Conservation (phyloP, 2,888 invertebrate species). For the Sclerodermus sp. region DNA sequence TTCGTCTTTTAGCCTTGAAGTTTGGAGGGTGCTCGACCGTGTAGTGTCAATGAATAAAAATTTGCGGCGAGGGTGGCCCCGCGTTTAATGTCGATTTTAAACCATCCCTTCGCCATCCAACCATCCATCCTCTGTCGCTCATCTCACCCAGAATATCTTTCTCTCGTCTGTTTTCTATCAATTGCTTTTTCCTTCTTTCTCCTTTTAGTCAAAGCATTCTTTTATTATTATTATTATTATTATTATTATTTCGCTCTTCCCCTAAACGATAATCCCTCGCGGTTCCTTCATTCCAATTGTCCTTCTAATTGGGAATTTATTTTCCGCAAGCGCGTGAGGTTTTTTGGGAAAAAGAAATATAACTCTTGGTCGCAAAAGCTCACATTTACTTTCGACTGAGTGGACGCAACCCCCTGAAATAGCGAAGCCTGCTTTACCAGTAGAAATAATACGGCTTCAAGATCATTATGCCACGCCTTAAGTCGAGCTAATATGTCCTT, state of each 20-base stretch:
- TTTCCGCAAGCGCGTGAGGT: too few species aligned
- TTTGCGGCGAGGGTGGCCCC: constrained; percentile 44
- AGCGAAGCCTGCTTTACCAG: constrained; percentile 6
- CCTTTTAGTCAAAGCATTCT: constrained; percentile 2
- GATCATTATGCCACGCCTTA: constrained; percentile 56
- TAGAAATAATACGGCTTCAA: constrained; percentile 43
- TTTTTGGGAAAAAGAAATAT: too few species aligned
- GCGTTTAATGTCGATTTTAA: constrained; percentile 53
- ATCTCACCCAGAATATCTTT: constrained; percentile 8
- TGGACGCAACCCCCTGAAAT: constrained; percentile 30
- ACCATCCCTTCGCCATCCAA: constrained; percentile 29
- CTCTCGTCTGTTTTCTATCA: constrained; percentile 6
- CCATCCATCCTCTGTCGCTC: not conserved
- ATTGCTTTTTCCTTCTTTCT: constrained; percentile 8
- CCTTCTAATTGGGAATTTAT: too few species aligned
- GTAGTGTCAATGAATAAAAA: constrained; percentile 56
- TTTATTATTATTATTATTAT: too few species aligned
- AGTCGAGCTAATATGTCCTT: constrained; percentile 56
- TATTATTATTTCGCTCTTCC: too few species aligned
- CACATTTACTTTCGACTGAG: constrained; percentile 53
- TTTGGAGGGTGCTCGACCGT: constrained; percentile 28
- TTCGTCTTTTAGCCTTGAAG: constrained; percentile 34
- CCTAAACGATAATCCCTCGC: too few species aligned
- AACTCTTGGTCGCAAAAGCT: constrained; percentile 36
- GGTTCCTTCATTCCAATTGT: too few species aligned